Evolutionary conservation across 2,113 vertebrate species (phyloP), one percentile per base, ranked within the genome.

Genomic region (Anhinga rufa): DNA sequence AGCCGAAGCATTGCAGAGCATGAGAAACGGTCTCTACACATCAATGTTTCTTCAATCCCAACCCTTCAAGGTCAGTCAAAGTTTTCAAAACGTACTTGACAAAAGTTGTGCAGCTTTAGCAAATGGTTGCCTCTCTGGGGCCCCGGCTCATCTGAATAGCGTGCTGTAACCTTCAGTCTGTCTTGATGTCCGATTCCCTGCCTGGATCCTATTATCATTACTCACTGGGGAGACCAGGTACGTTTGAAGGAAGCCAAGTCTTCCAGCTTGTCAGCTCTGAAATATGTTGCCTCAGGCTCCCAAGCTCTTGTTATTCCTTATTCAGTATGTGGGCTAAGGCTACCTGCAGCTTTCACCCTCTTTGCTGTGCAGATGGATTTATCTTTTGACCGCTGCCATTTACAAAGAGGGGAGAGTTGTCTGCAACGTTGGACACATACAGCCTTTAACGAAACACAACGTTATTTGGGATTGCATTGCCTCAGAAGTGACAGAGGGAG

Each of bases 181-280:
- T 36, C 92, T 94, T 58, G 20, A 57, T 48, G 79, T 86, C 79
- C 88, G 90, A 86, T 90, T 83, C 82, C 93, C 88, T 64, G 92
- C 93, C 62, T 81, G 72, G 64, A 92, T 94, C 38, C 90, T 44
- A 26, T 83, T 86, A 48, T 31, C 82, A 20, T 80, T 61, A n/a
- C 82, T 93, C 96, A 81, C 80, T 51, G 55, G 95, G 90, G 86
- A 92, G 46, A 93, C 68, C 82, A 81, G 88, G 38, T 74, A 57
- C 34, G 79, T 81, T 18, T 95, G 95, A 93, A 93, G 69, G 82
- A 58, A 94, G 90, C 90, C 92, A 93, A 86, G 38, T 34, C 90
- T 88, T 64, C 85, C 82, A 93, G 76, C 90, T 88, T 95, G 88
- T 94, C 92, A 92, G 71, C 36, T 93, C 72, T 95, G 92, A 93